Evolutionary conservation across 2,797 vertebrate species (phyloP), one percentile per base, ranked within the genome.

Genomic region (Gymnopithys bicolor): DNA sequence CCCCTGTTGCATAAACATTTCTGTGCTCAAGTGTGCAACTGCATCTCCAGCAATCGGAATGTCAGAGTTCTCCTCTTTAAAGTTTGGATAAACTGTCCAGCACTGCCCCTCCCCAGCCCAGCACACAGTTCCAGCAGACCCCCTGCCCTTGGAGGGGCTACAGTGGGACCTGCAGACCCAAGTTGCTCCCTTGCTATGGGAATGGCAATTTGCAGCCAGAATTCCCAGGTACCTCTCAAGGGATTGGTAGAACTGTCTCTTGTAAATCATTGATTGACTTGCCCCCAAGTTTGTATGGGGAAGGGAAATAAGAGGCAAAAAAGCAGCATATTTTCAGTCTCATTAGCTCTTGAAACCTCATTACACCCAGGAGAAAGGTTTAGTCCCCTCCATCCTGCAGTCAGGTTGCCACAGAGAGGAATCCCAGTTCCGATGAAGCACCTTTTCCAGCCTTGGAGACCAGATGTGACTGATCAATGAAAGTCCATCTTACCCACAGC

Each of bases 151-250:
- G 1, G n/a, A 25, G 59, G 43, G 39, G 12, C 9, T 25, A 1
- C 5, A 7, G 28, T 23, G 46, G 41, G 24, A 66, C 21, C 21
- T 35, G 16, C 51, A 39, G 32, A 59, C 30, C 43, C 66, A 21
- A 4, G 11, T 1, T 5, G 13, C 16, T 70, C n/a, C 32, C 53
- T 52, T 0, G 0, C 41, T 13, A 2, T 3, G 10, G 45, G 11
- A n/a, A 7, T 39, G 6, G 15, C 12, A 49, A 3, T 30, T n/a
- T 62, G 35, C 52, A 69, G 30, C 35, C n/a, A 79, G 35, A 33
- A 78, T 23, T 18, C 9, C 4, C 13, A 10, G 22, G 11, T 9
- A 0, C 13, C 23, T 22, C 1, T 1, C 19, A 39, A 37, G 18
- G 10, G 13, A 8, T 17, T 35, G 17, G 19, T 12, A 46, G n/a